Evolutionary conservation across 2,797 vertebrate genomes (phyloP).

Genomic region (Dallia pectoralis): DNA sequence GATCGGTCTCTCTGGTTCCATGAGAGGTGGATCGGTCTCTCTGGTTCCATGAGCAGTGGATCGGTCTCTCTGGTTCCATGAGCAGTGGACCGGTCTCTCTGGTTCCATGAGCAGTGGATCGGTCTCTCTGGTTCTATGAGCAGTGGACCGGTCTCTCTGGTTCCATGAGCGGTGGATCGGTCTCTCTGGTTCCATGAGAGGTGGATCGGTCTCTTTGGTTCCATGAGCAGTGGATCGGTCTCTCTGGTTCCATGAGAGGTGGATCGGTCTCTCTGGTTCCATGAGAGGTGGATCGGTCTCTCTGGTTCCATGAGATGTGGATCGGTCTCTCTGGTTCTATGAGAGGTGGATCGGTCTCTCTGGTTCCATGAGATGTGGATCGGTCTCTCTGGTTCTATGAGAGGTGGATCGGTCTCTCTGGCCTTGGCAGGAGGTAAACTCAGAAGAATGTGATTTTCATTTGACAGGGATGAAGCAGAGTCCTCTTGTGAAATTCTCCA

Average conservation of each 20-base stretch:
- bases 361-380: neutral
- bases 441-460: conserved; percentile 47
- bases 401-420: neutral
- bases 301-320: neutral
- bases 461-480: conserved; percentile 29
- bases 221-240: neutral
- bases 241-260: neutral
- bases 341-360: neutral
- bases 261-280: neutral
- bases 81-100: neutral
- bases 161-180: neutral
- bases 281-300: neutral
- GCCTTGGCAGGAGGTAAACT: conserved; percentile 28
- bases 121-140: neutral
- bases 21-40: neutral
- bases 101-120: no score
- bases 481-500: conserved; percentile 59
- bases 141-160: neutral
- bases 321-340: neutral
- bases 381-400: neutral
- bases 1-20: neutral
- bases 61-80: neutral
- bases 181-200: no score
- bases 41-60: neutral
- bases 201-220: neutral